Evolutionary conservation across 1,140 invertebrate species (phyloP).

Genomic region (Rhopalosiphum padi): DNA sequence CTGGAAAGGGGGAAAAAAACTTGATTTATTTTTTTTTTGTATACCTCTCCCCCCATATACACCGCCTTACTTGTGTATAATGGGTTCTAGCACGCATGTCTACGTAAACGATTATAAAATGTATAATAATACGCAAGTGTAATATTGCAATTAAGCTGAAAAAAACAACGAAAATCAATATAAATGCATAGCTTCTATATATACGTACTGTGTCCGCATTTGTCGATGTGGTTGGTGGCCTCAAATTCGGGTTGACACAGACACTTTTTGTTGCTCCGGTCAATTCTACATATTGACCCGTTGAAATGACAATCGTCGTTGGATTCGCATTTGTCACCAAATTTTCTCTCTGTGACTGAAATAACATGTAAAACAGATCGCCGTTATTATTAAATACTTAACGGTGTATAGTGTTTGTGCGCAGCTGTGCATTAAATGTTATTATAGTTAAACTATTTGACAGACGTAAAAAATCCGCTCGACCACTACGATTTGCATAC

Average conservation of each 20-base stretch:
- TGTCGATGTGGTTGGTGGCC: slow-evolving; percentile 81
- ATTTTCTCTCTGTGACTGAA: slow-evolving; percentile 66
- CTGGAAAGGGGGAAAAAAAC: not conserved
- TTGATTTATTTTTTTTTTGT: not conserved
- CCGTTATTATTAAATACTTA: not conserved
- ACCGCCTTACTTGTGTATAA: not conserved
- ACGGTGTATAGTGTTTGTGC: too few species aligned
- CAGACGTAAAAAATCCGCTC: not conserved
- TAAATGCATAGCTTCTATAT: not conserved
- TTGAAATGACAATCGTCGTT: slow-evolving; percentile 76
- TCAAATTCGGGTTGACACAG: slow-evolving; percentile 74
- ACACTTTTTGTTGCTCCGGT: slow-evolving; percentile 65
- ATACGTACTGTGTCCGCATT: slow-evolving; percentile 80
- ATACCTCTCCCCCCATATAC: not conserved
- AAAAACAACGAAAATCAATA: not conserved
- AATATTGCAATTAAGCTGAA: not conserved
- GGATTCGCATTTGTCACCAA: slow-evolving; percentile 75
- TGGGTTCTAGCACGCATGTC: slow-evolving; percentile 23
- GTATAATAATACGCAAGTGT: not conserved
- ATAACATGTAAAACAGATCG: not conserved
- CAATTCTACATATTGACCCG: slow-evolving; percentile 74
- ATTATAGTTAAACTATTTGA: not conserved
- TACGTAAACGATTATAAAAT: slow-evolving; percentile 21
- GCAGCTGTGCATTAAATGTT: not conserved
- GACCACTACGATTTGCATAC: not conserved